These are phyloP conservation scores for Cephus rjabovi DNA, from an alignment of 2,888 invertebrate species.

Conservation along the genomic window DNA sequence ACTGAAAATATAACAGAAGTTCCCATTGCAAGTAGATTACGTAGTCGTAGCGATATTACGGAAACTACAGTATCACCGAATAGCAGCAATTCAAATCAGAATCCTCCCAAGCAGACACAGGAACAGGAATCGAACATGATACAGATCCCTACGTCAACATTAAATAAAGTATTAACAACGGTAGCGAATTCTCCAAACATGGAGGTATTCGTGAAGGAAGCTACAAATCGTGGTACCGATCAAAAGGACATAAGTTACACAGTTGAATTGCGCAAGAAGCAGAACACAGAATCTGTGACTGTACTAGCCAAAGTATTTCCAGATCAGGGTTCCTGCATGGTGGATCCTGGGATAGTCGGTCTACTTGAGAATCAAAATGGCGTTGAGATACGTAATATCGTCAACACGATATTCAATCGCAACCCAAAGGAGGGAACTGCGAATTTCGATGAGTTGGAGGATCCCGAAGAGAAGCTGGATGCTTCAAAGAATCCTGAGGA, in stretches of 20 bases:
- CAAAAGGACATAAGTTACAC: slow-evolving; percentile 63
- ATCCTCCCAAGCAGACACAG: slow-evolving; percentile 14
- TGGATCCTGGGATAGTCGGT: slow-evolving; percentile 55
- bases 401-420: slow-evolving; percentile 47
- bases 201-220: slow-evolving; percentile 61
- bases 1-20: slow-evolving; percentile 24
- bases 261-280: slow-evolving; percentile 58
- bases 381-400: slow-evolving; percentile 55
- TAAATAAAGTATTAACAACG: slow-evolving; percentile 60
- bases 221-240: slow-evolving; percentile 51
- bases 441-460: slow-evolving; percentile 47
- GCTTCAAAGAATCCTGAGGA: slow-evolving; percentile 58
- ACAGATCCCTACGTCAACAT: slow-evolving; percentile 59
- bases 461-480: slow-evolving; percentile 51
- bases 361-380: slow-evolving; percentile 56
- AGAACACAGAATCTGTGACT: slow-evolving; percentile 38
- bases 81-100: neutral
- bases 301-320: slow-evolving; percentile 62
- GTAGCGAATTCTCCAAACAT: slow-evolving; percentile 57
- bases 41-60: slow-evolving; percentile 44
- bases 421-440: slow-evolving; percentile 38
- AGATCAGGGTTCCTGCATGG: slow-evolving; percentile 61
- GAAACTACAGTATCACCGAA: neutral
- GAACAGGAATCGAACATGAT: slow-evolving; percentile 48
- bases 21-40: slow-evolving; percentile 53